phyloP scores from a whole-genome alignment of 2,797 vertebrate genomes.

The Onychomys arenicola region DNA sequence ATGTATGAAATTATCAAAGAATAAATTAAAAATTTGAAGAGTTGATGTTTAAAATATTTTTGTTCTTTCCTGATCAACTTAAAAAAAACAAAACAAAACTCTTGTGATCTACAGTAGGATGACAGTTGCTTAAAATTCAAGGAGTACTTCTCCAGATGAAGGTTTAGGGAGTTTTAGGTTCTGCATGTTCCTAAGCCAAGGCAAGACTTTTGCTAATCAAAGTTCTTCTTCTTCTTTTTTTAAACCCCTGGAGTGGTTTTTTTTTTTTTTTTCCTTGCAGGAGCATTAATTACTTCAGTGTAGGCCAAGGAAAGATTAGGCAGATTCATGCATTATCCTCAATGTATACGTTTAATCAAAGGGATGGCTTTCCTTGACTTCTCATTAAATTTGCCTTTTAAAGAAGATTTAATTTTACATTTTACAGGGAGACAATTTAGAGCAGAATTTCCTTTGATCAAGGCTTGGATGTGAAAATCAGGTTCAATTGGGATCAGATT shows the following conservation, averaged over 20 bases:
- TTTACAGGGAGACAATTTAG: slow-evolving; percentile 43
- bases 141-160: not conserved
- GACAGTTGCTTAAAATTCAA: not conserved
- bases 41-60: not conserved
- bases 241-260: not conserved
- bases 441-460: slow-evolving; percentile 43
- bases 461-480: slow-evolving; percentile 14
- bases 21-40: not conserved
- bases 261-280: not conserved
- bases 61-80: not conserved
- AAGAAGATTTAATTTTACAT: slow-evolving; percentile 34
- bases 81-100: not conserved
- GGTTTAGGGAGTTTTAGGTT: not conserved
- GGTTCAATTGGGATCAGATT: slow-evolving; percentile 19
- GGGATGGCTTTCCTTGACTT: not conserved
- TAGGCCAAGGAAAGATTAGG: not conserved
- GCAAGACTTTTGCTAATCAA: not conserved
- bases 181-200: not conserved
- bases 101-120: not conserved
- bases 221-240: not conserved
- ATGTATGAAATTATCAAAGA: not conserved
- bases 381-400: slow-evolving; percentile 37
- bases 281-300: not conserved
- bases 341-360: slow-evolving; percentile 12
- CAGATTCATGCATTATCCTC: slow-evolving; percentile 50